phyloP scores from a whole-genome alignment of 2,888 invertebrate genomes.

The Ectobius pallidus region DNA sequence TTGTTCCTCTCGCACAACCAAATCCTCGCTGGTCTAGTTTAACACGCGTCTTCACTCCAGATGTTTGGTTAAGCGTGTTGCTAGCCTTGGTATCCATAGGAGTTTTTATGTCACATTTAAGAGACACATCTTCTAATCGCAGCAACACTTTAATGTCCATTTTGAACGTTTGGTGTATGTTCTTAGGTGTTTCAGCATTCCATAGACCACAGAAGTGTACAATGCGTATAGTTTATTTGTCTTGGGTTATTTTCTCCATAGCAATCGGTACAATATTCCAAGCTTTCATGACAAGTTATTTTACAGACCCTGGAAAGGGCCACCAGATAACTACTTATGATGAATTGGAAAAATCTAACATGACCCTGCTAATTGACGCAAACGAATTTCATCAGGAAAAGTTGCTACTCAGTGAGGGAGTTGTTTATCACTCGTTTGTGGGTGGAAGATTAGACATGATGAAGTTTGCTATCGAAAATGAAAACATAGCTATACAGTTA shows the following conservation, averaged over 20 bases:
- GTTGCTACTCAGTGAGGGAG: no score
- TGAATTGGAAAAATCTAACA: not conserved
- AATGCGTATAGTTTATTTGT: not conserved
- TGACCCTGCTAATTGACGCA: not conserved
- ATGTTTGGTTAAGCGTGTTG: no score
- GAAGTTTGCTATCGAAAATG: not conserved
- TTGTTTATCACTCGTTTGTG: not conserved
- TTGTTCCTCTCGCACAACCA: no score
- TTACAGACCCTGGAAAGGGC: not conserved
- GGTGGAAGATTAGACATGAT: not conserved
- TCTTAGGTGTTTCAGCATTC: not conserved
- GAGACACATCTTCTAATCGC: no score
- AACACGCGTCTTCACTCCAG: no score
- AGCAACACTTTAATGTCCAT: no score
- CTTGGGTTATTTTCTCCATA: not conserved
- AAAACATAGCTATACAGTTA: no score
- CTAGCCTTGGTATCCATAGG: no score
- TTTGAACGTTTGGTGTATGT: not conserved
- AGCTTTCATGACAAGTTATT: slow-evolving; percentile 1
- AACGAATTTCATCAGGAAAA: no score
- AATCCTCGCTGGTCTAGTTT: no score
- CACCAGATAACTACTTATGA: not conserved
- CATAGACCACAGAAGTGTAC: not conserved
- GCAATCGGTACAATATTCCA: not conserved
- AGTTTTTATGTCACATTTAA: no score